Percentiles rank a stretch among this genome's conserved stretches.
These are phyloP conservation scores for Onychostoma macrolepis DNA, from an alignment of 2,113 vertebrate species.

Conservation along the genomic window DNA sequence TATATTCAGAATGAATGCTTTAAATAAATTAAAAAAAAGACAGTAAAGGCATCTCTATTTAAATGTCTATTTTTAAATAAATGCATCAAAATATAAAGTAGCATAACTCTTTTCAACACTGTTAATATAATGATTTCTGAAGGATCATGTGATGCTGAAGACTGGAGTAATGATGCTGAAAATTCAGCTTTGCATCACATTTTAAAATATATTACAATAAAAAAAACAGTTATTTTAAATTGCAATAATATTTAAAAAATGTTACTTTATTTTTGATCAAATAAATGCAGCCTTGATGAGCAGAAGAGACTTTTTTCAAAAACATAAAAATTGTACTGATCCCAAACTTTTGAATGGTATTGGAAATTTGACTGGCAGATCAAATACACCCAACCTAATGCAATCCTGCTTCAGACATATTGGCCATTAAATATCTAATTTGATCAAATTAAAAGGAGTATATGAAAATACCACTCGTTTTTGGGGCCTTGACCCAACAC, in stretches of 20 bases:
- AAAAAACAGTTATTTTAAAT: background rate
- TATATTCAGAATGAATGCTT: background rate
- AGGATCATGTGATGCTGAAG: background rate
- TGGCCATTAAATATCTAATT: background rate
- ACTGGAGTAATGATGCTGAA: background rate
- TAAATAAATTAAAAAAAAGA: background rate
- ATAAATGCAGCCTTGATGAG: background rate
- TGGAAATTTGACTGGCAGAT: background rate
- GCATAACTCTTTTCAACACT: background rate
- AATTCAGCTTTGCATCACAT: background rate
- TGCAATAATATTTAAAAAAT: background rate
- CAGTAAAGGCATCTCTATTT: background rate
- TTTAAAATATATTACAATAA: background rate
- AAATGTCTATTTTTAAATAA: background rate
- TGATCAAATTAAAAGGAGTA: background rate
- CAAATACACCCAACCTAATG: background rate
- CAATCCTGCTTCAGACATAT: background rate
- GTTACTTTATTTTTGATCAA: background rate
- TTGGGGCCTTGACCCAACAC: background rate
- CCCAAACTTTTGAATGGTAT: background rate
- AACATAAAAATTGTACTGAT: background rate
- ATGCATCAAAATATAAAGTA: background rate
- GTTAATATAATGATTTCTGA: background rate
- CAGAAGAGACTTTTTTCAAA: background rate
- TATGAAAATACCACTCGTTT: background rate